These are phyloP conservation scores for Lasioglossum zephyrum DNA, from an alignment of 2,888 invertebrate species.

Conservation along the genomic window DNA sequence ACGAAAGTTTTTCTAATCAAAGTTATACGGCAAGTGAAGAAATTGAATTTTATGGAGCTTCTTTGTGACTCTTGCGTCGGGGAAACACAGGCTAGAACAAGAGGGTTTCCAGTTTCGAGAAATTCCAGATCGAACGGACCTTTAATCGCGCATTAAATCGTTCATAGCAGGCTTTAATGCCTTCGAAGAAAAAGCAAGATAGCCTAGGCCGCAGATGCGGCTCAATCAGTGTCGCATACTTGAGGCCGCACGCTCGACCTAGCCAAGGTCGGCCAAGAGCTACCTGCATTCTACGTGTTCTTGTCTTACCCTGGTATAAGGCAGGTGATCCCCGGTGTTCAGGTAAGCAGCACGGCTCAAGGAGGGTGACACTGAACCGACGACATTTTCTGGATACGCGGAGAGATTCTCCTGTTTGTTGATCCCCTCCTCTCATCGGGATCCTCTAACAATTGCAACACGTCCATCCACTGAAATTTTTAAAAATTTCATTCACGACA, in stretches of 20 bases:
- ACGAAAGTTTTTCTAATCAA: background rate
- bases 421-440: slow-evolving; percentile 15
- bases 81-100: background rate
- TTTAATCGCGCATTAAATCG: slow-evolving; percentile 40
- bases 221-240: slow-evolving; percentile 80
- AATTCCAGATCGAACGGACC: slow-evolving; percentile 7
- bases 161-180: slow-evolving; percentile 58
- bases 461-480: background rate
- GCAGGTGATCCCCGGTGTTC: slow-evolving; percentile 75
- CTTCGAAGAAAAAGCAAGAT: slow-evolving; percentile 65
- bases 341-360: slow-evolving; percentile 67
- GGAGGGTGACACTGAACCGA: slow-evolving; percentile 76
- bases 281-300: slow-evolving; percentile 83
- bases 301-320: slow-evolving; percentile 76
- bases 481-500: background rate
- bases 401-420: slow-evolving; percentile 59
- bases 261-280: slow-evolving; percentile 81
- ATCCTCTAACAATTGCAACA: slow-evolving; percentile 60
- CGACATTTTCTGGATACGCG: slow-evolving; percentile 80
- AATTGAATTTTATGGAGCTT: background rate
- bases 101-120: background rate
- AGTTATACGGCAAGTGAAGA: background rate
- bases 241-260: slow-evolving; percentile 81
- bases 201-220: slow-evolving; percentile 72
- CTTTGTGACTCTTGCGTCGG: background rate